Conservation (phyloP, 2,888 invertebrate genomes). For the Apamea anceps region DNA sequence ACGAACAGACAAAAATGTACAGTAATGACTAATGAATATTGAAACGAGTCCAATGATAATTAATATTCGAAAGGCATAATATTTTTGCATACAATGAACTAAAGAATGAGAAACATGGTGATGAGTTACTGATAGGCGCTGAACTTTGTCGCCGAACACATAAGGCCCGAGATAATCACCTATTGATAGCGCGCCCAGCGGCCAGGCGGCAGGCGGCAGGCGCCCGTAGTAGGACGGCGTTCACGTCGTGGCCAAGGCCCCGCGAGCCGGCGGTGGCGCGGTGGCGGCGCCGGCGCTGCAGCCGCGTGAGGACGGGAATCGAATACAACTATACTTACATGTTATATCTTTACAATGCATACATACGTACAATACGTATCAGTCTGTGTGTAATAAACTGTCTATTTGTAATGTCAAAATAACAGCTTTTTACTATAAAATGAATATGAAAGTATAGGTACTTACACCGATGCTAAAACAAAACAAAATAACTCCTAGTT, state of each 20-base stretch:
- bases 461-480: too few species aligned
- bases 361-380: neutral
- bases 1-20: neutral
- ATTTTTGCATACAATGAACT: slow-evolving; percentile 33
- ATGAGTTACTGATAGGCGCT: slow-evolving; percentile 38
- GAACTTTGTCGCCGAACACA: slow-evolving; percentile 40
- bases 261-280: too few species aligned
- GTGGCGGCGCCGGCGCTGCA: too few species aligned
- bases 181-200: slow-evolving; percentile 21
- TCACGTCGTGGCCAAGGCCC: too few species aligned
- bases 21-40: slow-evolving; percentile 17
- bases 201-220: too few species aligned
- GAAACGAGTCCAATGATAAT: neutral
- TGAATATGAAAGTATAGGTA: too few species aligned
- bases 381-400: neutral
- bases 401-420: neutral
- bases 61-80: neutral
- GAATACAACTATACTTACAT: too few species aligned
- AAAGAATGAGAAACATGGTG: slow-evolving; percentile 37
- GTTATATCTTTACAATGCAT: neutral
- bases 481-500: too few species aligned
- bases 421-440: too few species aligned
- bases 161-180: slow-evolving; percentile 11
- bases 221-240: neutral
- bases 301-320: too few species aligned